phyloP scores from a whole-genome alignment of 2,888 invertebrate genomes.

The Hecatera dysodea region DNA sequence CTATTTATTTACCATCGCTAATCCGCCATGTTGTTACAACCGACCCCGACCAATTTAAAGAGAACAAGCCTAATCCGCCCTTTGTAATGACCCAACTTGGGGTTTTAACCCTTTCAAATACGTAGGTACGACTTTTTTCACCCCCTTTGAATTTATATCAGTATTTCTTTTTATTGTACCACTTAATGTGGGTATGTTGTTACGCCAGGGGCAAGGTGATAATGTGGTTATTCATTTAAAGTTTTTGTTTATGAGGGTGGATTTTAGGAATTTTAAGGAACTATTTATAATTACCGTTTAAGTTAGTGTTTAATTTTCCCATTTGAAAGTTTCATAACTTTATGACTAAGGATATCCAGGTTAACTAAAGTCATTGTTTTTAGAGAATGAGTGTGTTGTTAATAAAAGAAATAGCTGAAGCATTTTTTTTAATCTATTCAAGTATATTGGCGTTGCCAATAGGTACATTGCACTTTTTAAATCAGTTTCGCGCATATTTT shows the following conservation, averaged over 20 bases:
- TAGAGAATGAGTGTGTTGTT: neutral
- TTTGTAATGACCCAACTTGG: conserved; percentile 76
- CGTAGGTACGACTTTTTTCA: conserved; percentile 67
- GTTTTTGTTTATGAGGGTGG: conserved; percentile 41
- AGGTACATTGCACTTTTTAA: too few relatives aligned
- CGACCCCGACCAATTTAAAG: conserved; percentile 75
- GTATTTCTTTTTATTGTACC: conserved; percentile 67
- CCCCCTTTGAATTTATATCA: conserved; percentile 69
- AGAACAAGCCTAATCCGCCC: conserved; percentile 76
- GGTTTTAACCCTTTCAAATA: conserved; percentile 67
- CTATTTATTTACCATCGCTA: conserved; percentile 71
- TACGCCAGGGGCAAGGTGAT: conserved; percentile 35
- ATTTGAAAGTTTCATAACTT: neutral
- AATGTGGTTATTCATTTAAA: conserved; percentile 57
- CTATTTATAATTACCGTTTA: neutral
- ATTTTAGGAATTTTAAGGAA: conserved; percentile 21
- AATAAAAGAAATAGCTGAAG: neutral
- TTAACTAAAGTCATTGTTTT: neutral
- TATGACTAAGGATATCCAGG: neutral
- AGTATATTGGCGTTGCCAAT: neutral
- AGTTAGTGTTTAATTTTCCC: neutral
- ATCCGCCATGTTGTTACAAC: conserved; percentile 71
- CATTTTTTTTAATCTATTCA: neutral
- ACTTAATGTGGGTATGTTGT: conserved; percentile 58
- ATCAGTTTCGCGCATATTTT: too few relatives aligned